Percentiles rank a stretch among this genome's conserved stretches.
These are phyloP conservation scores for Therioaphis trifolii DNA, from an alignment of 2,888 invertebrate species.

Conservation along the genomic window DNA sequence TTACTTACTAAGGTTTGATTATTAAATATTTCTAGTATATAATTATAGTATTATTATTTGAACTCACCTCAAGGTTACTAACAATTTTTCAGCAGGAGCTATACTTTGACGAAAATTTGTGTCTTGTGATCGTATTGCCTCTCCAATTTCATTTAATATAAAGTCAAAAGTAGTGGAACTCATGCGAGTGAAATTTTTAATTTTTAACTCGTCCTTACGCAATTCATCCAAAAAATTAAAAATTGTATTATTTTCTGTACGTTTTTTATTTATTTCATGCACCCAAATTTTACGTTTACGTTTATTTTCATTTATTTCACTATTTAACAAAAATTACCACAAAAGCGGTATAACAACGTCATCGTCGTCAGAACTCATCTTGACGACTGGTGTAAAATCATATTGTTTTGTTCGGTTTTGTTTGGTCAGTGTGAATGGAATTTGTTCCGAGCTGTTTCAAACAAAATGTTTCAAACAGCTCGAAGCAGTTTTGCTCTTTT, in stretches of 20 bases:
- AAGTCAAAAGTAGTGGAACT: slow-evolving; percentile 24
- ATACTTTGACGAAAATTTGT: slow-evolving; percentile 35
- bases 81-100: no score
- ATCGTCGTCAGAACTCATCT: slow-evolving; percentile 15
- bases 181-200: slow-evolving; percentile 21
- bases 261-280: slow-evolving; percentile 7
- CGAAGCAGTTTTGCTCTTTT: no score
- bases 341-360: neutral
- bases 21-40: slow-evolving; percentile 41
- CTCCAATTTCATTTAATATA: slow-evolving; percentile 13
- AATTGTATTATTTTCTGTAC: slow-evolving; percentile 19
- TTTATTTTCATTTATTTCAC: slow-evolving; percentile 14
- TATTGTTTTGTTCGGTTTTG: no score
- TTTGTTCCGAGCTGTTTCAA: no score
- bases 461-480: no score
- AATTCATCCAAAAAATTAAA: slow-evolving; percentile 11
- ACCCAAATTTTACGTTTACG: slow-evolving; percentile 22
- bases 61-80: no score
- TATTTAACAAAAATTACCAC: slow-evolving; percentile 20
- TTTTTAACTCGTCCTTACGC: slow-evolving; percentile 11
- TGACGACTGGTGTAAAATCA: neutral
- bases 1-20: slow-evolving; percentile 38
- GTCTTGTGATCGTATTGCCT: slow-evolving; percentile 23
- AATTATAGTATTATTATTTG: slow-evolving; percentile 42
- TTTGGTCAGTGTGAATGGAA: no score